Evolutionary conservation across 2,797 vertebrate genomes (phyloP).

Genomic region (Poecilia velifera): DNA sequence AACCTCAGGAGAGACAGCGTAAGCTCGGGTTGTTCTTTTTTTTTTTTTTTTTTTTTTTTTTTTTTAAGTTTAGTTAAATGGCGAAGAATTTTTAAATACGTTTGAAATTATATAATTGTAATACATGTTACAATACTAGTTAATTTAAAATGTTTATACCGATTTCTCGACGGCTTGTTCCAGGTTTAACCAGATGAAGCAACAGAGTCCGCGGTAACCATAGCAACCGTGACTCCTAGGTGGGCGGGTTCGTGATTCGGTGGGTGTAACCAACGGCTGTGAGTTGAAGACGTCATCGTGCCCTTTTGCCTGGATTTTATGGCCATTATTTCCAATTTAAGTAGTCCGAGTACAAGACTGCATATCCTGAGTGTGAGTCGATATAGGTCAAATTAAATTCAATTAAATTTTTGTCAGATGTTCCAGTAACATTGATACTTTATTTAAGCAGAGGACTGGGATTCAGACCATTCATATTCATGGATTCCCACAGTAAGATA

Average conservation of each 20-base stretch:
- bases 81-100: neutral
- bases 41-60: too few species aligned
- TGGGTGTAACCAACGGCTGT: neutral
- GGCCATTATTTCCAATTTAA: neutral
- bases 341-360: neutral
- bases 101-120: neutral
- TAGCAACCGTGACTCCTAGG: neutral
- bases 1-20: neutral
- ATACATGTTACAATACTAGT: too few species aligned
- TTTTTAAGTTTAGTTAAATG: neutral
- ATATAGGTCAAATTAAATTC: neutral
- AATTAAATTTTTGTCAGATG: neutral
- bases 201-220: neutral
- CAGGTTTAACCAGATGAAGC: neutral
- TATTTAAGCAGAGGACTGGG: neutral
- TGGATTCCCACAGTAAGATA: neutral
- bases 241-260: neutral
- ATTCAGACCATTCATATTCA: neutral
- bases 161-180: neutral
- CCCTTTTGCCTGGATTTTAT: neutral
- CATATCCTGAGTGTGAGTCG: neutral
- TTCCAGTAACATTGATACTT: neutral
- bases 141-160: neutral
- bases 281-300: neutral
- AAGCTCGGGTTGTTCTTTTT: too few species aligned